These are phyloP conservation scores for Xestia ashworthii DNA, from an alignment of 2,888 invertebrate genomes.

Conservation along the genomic window DNA sequence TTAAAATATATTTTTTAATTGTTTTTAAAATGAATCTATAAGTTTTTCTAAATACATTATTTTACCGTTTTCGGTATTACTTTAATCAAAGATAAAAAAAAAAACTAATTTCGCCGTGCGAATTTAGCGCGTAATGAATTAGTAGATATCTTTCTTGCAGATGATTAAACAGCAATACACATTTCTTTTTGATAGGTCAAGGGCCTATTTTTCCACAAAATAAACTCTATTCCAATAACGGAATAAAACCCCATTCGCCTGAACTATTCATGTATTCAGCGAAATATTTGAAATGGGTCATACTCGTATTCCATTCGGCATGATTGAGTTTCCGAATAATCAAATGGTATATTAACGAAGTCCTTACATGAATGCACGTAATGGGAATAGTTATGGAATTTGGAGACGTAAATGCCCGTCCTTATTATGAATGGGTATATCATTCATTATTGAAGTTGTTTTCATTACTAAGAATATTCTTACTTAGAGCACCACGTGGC, in stretches of 20 bases:
- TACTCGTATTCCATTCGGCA: constrained; percentile 44
- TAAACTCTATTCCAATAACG: constrained; percentile 9
- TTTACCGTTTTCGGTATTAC: background rate
- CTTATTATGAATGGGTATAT: background rate
- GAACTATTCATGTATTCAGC: constrained; percentile 55
- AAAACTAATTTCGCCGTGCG: background rate
- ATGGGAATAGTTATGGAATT: constrained; percentile 30
- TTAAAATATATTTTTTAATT: background rate
- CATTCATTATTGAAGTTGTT: background rate
- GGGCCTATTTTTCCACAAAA: background rate
- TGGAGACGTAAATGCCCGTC: background rate
- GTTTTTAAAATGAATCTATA: background rate
- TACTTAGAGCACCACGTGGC: background rate
- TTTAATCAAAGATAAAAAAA: background rate
- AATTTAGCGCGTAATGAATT: background rate
- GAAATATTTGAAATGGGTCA: constrained; percentile 61
- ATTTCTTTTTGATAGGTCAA: background rate
- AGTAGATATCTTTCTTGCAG: background rate
- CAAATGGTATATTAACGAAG: constrained; percentile 37
- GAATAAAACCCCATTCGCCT: constrained; percentile 30
- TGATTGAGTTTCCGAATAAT: constrained; percentile 48
- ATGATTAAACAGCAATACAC: background rate
- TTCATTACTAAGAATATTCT: background rate
- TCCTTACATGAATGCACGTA: constrained; percentile 22
- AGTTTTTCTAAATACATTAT: background rate